These are phyloP conservation scores for Poecilia wingei DNA, from an alignment of 2,797 vertebrate species.

Conservation along the genomic window DNA sequence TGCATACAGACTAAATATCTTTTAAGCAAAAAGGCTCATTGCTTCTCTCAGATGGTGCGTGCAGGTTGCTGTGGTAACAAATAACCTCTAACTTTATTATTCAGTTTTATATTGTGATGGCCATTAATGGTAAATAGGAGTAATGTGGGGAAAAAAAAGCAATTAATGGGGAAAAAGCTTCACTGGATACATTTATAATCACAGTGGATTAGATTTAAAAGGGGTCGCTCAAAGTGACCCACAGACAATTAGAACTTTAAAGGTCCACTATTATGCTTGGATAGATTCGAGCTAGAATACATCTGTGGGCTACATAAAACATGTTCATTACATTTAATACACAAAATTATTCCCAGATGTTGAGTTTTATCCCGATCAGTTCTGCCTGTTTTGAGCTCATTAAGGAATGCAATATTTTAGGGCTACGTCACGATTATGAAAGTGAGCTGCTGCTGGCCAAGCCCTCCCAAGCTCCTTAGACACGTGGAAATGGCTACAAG, in stretches of 20 bases:
- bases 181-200: slow-evolving; percentile 2
- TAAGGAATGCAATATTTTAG: too few relatives aligned
- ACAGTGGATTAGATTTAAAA: slow-evolving; percentile 12
- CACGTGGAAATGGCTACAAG: too few relatives aligned
- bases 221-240: slow-evolving; percentile 1
- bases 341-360: too few relatives aligned
- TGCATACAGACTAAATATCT: neutral
- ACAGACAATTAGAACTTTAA: slow-evolving; percentile 1
- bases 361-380: too few relatives aligned
- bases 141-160: slow-evolving; percentile 8
- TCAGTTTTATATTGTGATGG: neutral
- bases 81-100: neutral
- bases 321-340: too few relatives aligned
- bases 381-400: too few relatives aligned
- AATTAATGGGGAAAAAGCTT: neutral
- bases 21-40: neutral
- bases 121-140: slow-evolving; percentile 1
- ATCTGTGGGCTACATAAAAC: too few relatives aligned
- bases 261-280: neutral
- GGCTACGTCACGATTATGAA: too few relatives aligned
- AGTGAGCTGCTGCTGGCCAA: too few relatives aligned
- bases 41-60: neutral
- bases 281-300: too few relatives aligned
- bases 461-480: too few relatives aligned
- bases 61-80: neutral